Conservation (phyloP, 2,797 vertebrate genomes). For the Borostomias antarcticus region DNA sequence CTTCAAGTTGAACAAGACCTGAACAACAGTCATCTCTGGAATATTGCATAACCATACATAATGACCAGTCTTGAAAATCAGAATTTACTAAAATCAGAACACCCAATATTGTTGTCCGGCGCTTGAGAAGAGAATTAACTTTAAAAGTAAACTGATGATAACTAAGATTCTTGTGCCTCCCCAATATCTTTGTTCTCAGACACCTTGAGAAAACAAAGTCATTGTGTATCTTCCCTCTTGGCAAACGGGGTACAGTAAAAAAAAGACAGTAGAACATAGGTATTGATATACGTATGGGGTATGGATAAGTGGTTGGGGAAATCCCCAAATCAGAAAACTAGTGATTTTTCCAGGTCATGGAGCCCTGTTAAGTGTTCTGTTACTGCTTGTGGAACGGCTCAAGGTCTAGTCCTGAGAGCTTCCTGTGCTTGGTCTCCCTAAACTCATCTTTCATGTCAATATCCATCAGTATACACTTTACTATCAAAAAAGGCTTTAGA, state of each 20-base stretch:
- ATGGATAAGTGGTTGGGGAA: not conserved
- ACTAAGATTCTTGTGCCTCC: too few relatives aligned
- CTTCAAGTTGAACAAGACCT: conserved; percentile 3
- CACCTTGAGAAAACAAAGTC: not conserved
- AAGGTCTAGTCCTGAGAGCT: not conserved
- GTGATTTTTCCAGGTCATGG: not conserved
- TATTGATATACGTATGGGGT: not conserved
- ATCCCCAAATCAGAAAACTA: not conserved
- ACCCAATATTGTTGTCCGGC: too few relatives aligned
- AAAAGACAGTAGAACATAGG: not conserved
- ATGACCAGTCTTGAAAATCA: conserved; percentile 10
- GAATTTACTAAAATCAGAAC: too few relatives aligned
- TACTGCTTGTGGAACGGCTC: not conserved
- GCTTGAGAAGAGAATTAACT: too few relatives aligned
- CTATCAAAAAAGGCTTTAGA: too few relatives aligned
- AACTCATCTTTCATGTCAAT: too few relatives aligned
- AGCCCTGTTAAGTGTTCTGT: not conserved
- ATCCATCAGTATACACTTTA: too few relatives aligned
- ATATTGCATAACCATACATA: conserved; percentile 8
- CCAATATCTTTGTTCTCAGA: too few relatives aligned
- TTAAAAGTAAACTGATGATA: too few relatives aligned
- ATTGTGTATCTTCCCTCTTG: not conserved
- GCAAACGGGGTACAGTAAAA: not conserved
- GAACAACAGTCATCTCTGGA: not conserved
- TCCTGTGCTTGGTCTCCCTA: not conserved